Evolutionary conservation across 2,888 invertebrate genomes (phyloP), one percentile per base, ranked within the genome.

Genomic region (Sarcophaga caerulescens): DNA sequence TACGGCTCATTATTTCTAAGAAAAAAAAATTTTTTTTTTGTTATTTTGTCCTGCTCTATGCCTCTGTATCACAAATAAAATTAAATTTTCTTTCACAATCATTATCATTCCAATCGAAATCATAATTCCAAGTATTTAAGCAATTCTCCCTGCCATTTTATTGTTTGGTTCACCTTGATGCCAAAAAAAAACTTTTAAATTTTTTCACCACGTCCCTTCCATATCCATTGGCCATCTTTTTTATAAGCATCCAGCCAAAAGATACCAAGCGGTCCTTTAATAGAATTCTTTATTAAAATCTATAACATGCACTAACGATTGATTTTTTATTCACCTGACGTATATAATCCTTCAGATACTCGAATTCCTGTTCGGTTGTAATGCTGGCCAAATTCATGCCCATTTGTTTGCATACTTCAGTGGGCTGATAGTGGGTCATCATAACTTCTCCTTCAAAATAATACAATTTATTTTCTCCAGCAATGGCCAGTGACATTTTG

Each of bases 81-180:
- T 11, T 12, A 10, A 60, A 62, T 25, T 59, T 12, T 3, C 23
- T 17, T 14, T 63, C 52, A 47, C 78, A 78, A 52, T 69, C 62
- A 23, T 78, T 63, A 52, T 78, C 77, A 47, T 78, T 69, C 69
- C 69, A 78, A 70, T 69, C 23, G 23, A 78, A 78, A 23, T 68
- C 8, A 25, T 69, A n/a, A 6, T 19, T 25, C 47, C 47, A 47
- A 23, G 62, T 69, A 12, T 63, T 69, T 21, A 69, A 62, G 14
- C 69, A 78, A 12, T 63, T 62, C 12, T 63, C 69, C 14, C 62
- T 17, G 6, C 69, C 69, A 5, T n/a, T 2, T 35, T 63, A 8
- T 78, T 19, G 11, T 69, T 78, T 0, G 69, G 69, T 25, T 70
- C 47, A 12, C 19, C 69, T n/a, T n/a, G 10, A 21, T 78, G 77